Evolutionary conservation across 2,797 vertebrate genomes (phyloP).

Genomic region (Kryptopterus vitreolus): DNA sequence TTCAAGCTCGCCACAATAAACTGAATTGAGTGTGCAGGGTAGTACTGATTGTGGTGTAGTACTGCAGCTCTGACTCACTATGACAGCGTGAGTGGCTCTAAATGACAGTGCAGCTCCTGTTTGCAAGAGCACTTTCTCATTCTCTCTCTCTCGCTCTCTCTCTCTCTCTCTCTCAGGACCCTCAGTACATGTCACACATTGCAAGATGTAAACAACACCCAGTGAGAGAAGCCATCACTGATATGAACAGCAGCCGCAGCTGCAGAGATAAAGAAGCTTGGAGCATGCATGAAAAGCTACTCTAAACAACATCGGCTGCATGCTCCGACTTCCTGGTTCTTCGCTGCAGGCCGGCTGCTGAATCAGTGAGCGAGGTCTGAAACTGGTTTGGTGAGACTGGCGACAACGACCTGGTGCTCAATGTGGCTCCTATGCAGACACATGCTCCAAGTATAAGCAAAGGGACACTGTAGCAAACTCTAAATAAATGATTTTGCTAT

Average conservation of each 20-base stretch:
- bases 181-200: constrained; percentile 37
- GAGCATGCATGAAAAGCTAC: constrained; percentile 60
- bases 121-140: constrained; percentile 49
- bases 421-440: constrained; percentile 28
- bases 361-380: constrained; percentile 40
- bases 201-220: constrained; percentile 71
- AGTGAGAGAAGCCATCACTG: constrained; percentile 54
- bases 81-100: constrained; percentile 64
- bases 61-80: constrained; percentile 64
- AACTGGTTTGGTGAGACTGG: constrained; percentile 23
- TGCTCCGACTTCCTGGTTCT: constrained; percentile 59
- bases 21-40: constrained; percentile 24
- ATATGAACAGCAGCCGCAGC: constrained; percentile 60
- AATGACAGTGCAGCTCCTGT: constrained; percentile 68
- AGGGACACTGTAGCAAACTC: constrained; percentile 23
- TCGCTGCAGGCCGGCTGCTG: constrained; percentile 48
- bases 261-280: constrained; percentile 62
- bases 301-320: constrained; percentile 67
- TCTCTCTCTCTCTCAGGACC: constrained; percentile 7
- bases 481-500: constrained; percentile 21
- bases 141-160: too few species aligned
- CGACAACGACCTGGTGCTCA: constrained; percentile 32
- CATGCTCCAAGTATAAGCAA: constrained; percentile 39
- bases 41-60: background rate
- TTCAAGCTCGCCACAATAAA: background rate